Base-by-base conservation (phyloP, 1,140 invertebrate species). In the Procambarus clarkii region DNA sequence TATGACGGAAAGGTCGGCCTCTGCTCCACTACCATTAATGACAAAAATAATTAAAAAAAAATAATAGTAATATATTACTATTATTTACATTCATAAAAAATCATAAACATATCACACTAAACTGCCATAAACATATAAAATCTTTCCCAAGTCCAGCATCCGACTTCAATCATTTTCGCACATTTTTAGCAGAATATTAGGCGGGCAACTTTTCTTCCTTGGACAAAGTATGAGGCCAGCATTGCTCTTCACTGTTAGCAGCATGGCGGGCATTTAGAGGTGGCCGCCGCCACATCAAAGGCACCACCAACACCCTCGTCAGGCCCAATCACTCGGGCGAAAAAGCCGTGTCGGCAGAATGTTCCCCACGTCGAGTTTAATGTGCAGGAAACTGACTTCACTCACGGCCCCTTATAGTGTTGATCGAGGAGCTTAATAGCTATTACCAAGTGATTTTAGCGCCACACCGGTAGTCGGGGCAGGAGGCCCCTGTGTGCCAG, bases 371-470 rank as follows among this genome's bases (percentile, higher is more conserved):
- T 78, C 74, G 85, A 77, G 81, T 83, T 83, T 83, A 91, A 91
- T 85, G 82, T 78, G 81, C 54, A 69, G 74, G 82, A 79, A 91
- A 85, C 76, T 85, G 81, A 91, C 89, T 91, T 91, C 89, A 91
- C 82, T 91, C 89, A 34, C 81, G 71, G 69, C 76, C 77, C 89
- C 89, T 91, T 48, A 78, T 48, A 48, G 89, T 91, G 89, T 85
- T 91, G 89, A 85, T 91, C 82, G 89, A 85, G 83, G 74, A 71
- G 89, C 82, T 91, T 91, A 91, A 85, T 79, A 79, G 89, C 89
- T 86, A 91, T 91, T 91, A 91, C 89, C 89, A 82, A 79, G 89
- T 91, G 89, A 91, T 91, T 85, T 91, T 91, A 91, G 89, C 89
- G 81, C 88, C 81, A 46, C 69, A 90, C 80, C 88, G 58, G 45